phyloP scores from a whole-genome alignment of 2,797 vertebrate genomes.

The Tenualosa thibaudeaui region DNA sequence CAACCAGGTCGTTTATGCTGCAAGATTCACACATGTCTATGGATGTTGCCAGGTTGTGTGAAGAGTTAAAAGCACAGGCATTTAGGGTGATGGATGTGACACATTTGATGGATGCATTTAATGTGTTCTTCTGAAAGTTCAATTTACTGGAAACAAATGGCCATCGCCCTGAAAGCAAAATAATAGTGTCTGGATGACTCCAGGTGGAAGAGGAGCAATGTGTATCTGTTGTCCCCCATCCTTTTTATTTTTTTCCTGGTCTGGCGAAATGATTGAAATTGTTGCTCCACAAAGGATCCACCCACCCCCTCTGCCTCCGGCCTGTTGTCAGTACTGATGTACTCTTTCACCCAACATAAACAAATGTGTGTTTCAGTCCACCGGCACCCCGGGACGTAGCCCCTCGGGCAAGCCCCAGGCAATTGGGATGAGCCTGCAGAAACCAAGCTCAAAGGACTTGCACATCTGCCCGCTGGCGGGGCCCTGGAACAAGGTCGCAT shows the following conservation, averaged over 20 bases:
- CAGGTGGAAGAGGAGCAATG: not conserved
- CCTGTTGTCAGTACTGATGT: conserved; percentile 5
- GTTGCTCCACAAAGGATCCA: conserved; percentile 9
- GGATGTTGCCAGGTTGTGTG: not conserved
- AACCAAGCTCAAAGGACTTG: not conserved
- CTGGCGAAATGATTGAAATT: not conserved
- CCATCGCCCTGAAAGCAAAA: conserved; percentile 10
- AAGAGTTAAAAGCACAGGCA: not conserved
- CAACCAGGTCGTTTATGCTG: not conserved
- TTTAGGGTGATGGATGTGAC: not conserved
- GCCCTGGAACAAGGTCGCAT: not conserved
- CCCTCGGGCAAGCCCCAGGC: not conserved
- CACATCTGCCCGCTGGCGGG: not conserved
- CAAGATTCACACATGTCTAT: not conserved
- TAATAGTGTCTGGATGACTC: conserved; percentile 6
- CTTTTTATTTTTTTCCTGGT: not conserved
- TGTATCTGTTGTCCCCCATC: not conserved
- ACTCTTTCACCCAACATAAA: not conserved
- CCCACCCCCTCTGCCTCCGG: not conserved
- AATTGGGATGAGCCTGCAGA: not conserved
- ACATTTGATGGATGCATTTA: conserved; percentile 1
- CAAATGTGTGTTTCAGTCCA: conserved; percentile 10
- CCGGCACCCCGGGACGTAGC: not conserved
- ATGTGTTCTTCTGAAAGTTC: conserved; percentile 15
- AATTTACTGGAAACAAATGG: conserved; percentile 22